Evolutionary conservation across 2,888 invertebrate species (phyloP).

Genomic region (Netelia fuscicornis): DNA sequence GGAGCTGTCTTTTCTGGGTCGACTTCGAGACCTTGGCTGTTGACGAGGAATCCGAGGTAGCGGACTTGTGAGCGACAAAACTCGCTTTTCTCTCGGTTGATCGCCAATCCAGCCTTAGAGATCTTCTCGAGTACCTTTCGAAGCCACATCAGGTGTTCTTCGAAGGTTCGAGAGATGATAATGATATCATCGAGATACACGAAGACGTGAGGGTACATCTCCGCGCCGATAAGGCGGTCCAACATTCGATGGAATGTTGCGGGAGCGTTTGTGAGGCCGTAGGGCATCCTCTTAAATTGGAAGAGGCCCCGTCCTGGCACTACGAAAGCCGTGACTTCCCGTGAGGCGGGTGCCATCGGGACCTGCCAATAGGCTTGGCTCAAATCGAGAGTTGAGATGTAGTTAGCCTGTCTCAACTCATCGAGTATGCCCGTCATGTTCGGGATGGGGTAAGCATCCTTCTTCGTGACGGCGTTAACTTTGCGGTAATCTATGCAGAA

Average conservation of each 20-base stretch:
- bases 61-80: slow-evolving; percentile 56
- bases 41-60: slow-evolving; percentile 58
- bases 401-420: slow-evolving; percentile 69
- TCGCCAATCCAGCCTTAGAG: slow-evolving; percentile 16
- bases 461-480: no score
- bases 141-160: slow-evolving; percentile 56
- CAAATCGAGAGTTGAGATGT: slow-evolving; percentile 69
- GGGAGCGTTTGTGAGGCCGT: slow-evolving; percentile 65
- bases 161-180: slow-evolving; percentile 59
- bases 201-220: slow-evolving; percentile 58
- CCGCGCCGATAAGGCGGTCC: slow-evolving; percentile 57
- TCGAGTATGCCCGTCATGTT: slow-evolving; percentile 63
- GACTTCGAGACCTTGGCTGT: slow-evolving; percentile 39
- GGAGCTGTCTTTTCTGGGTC: slow-evolving; percentile 53
- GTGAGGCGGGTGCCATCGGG: slow-evolving; percentile 46
- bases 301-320: slow-evolving; percentile 61
- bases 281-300: slow-evolving; percentile 66
- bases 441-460: no score
- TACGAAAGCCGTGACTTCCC: slow-evolving; percentile 66
- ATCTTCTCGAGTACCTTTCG: slow-evolving; percentile 24
- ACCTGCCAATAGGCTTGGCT: slow-evolving; percentile 69
- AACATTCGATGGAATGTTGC: slow-evolving; percentile 67
- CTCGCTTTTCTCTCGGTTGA: slow-evolving; percentile 61
- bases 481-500: slow-evolving; percentile 58
- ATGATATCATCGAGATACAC: slow-evolving; percentile 68